Evolutionary conservation across 1,140 invertebrate species (phyloP), one percentile per base, ranked within the genome.

Genomic region (Drosophila suzukii): DNA sequence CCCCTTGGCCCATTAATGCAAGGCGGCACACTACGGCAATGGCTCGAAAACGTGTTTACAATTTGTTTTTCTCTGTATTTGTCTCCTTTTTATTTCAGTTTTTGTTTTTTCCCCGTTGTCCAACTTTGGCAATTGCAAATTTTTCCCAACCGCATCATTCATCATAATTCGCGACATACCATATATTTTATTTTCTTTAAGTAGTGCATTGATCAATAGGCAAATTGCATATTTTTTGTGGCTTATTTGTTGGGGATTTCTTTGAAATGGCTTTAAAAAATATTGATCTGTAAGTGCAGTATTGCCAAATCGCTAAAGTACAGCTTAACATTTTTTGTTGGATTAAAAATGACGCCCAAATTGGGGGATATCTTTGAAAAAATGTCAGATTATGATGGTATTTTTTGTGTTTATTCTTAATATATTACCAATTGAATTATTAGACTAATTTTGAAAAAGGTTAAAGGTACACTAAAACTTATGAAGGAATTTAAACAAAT

Each of bases 11-110:
- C 53, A 75, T 75, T 80, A 67, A 63, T 70, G 61, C 54, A 32
- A 49, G 61, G 74, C 70, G 63, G 75, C 75, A 43, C 59, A 32
- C 47, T 36, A 5, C 27, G 27, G 67, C 53, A 70, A 70, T 57
- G 50, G 38, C 73, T 55, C 12, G 17, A 59, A 78, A 85, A 85
- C 82, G 72, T 85, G 82, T 85, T 85, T 88, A 82, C 83, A 82
- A 78, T 88, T 70, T 75, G 58, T 63, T 75, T 71, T 67, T 75
- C 43, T 41, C 43, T 56, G 34, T 47, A 46, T 57, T 57, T 56
- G 53, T 57, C 65, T 70, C 65, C 71, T 41, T 75, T 49, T 74
- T 63, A 51, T 41, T 55, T 63, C 51, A 55, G 6, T 20, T 51
- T 74, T 63, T 57, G 72, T 61, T 76, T 79, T 66, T 62, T 32